Evolutionary conservation across 2,113 vertebrate species (phyloP), one percentile per base, ranked within the genome.

Genomic region (Dunckerocampus dactyliophorus): DNA sequence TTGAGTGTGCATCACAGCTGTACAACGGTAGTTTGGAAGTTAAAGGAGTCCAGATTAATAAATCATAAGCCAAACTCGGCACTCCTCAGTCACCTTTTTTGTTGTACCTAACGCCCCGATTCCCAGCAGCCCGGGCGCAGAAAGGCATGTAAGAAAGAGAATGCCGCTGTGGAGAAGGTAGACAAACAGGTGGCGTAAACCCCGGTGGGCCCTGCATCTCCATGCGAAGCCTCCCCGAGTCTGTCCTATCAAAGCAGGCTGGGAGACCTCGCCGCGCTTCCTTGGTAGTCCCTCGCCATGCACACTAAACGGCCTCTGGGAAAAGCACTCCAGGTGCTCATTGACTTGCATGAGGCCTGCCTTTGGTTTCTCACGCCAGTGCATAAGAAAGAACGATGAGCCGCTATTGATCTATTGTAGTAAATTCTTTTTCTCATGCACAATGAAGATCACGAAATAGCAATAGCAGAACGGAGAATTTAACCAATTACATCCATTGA

Each of bases 1-100:
- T 45, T 15, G 84, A 71, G 90, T 67, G 77, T 69, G 74, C 76
- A 53, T 70, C 67, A 61, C 71, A 86, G 82, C 77, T 82, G 79
- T 57, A 62, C 71, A 62, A 73, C 60, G 71, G 80, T 91, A 70
- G 81, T 80, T 85, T 75, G 81, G 39, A 65, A 89, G 87, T 87
- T 82, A 84, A 86, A 86, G 68, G 72, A 85, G 82, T 59, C 70
- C 70, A 76, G 87, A 91, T 92, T 93, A 92, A 93, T 95, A 94
- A 93, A 93, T 94, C 92, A 93, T 89, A 87, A 90, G 91, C 87
- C 86, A 80, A 79, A 90, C 93, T 85, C 71, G 83, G 85, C 87
- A 91, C 86, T 86, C 87, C 77, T 88, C 89, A 69, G 85, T 90
- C 92, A 89, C 85, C 89, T 91, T 88, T 87, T 88, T 84, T 89